These are phyloP conservation scores for Melinopterus prodromus DNA, from an alignment of 2,888 invertebrate species.

Conservation along the genomic window DNA sequence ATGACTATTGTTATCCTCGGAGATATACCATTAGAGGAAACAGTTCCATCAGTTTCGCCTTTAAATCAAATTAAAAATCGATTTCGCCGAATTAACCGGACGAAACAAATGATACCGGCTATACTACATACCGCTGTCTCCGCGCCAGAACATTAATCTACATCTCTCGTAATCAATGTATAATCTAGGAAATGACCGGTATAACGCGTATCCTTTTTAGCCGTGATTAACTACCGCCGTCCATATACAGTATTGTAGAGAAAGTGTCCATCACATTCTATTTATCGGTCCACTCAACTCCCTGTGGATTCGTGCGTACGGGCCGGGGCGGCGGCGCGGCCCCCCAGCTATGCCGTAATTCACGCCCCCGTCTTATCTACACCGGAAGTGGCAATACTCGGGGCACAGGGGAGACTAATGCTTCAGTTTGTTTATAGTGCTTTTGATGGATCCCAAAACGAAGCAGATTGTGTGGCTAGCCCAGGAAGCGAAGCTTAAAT, in stretches of 20 bases:
- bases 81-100: not conserved
- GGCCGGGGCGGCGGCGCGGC: not conserved
- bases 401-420: constrained; percentile 8
- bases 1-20: too few relatives aligned
- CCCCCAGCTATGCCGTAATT: constrained; percentile 22
- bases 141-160: constrained; percentile 34
- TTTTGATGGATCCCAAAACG: not conserved
- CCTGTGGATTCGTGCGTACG: constrained; percentile 38
- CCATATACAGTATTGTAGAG: constrained; percentile 41
- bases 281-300: constrained; percentile 43
- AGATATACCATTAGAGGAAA: not conserved
- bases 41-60: not conserved
- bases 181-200: constrained; percentile 43
- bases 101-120: not conserved
- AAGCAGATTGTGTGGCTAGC: not conserved
- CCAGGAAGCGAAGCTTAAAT: not conserved
- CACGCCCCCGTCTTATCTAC: constrained; percentile 22
- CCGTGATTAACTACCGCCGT: constrained; percentile 45
- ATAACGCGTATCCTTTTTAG: constrained; percentile 45
- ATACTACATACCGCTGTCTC: constrained; percentile 11
- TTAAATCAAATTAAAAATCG: constrained; percentile 19
- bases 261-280: constrained; percentile 45
- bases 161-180: constrained; percentile 42
- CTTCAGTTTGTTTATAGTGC: not conserved
- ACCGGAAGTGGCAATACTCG: constrained; percentile 18